Evolutionary conservation across 2,888 invertebrate genomes (phyloP).

Genomic region (Agapostemon virescens): DNA sequence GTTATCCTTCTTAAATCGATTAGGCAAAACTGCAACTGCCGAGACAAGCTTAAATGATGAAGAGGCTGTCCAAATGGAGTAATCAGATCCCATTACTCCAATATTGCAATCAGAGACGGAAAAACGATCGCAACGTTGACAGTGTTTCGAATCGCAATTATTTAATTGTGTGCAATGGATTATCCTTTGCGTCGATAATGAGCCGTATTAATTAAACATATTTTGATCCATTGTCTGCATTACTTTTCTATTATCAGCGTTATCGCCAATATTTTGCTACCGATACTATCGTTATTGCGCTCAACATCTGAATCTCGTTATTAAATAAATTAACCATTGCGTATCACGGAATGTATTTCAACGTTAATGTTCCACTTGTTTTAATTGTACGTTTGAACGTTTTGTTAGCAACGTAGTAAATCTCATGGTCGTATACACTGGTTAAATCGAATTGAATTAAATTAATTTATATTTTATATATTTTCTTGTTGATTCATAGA

Average conservation of each 20-base stretch:
- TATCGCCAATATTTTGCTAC: neutral
- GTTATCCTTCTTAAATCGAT: constrained; percentile 13
- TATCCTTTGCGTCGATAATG: neutral
- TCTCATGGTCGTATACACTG: neutral
- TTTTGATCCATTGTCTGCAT: neutral
- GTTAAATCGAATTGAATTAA: neutral
- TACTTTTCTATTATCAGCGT: neutral
- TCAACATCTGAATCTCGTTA: neutral
- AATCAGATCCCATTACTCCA: constrained; percentile 6
- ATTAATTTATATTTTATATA: neutral
- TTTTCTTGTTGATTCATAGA: neutral
- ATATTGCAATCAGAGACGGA: neutral
- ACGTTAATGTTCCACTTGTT: neutral
- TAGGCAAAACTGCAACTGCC: constrained; percentile 7
- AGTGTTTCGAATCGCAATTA: neutral
- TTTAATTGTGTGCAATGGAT: neutral
- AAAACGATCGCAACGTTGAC: neutral
- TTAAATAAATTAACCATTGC: neutral
- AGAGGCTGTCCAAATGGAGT: constrained; percentile 6
- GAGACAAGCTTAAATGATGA: constrained; percentile 9
- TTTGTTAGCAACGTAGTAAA: neutral
- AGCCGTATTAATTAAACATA: neutral
- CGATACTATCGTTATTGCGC: neutral
- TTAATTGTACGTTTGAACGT: neutral
- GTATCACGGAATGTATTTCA: neutral